These are phyloP conservation scores for Clusia tigrina DNA, from an alignment of 2,888 invertebrate species.

Conservation along the genomic window DNA sequence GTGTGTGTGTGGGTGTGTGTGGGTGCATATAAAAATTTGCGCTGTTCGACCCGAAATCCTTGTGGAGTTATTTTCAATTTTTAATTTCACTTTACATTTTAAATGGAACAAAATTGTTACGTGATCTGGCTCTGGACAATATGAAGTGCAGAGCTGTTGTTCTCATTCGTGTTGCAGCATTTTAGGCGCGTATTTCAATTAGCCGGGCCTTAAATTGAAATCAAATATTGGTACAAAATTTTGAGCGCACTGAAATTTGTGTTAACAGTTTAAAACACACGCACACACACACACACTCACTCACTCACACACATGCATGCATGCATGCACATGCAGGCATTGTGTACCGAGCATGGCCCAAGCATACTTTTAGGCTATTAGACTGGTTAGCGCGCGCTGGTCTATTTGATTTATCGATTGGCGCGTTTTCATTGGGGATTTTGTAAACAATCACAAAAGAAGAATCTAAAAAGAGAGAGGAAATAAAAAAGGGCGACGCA, in stretches of 20 bases:
- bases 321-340: conserved; percentile 7
- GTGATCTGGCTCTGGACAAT: conserved; percentile 51
- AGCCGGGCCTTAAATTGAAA: conserved; percentile 54
- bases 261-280: conserved; percentile 54
- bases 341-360: background rate
- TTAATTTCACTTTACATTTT: conserved; percentile 28
- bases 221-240: conserved; percentile 56
- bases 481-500: background rate
- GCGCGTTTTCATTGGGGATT: background rate
- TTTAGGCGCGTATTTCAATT: conserved; percentile 48
- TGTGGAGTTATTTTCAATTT: conserved; percentile 21
- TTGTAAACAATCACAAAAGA: background rate
- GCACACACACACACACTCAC: conserved; percentile 32
- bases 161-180: conserved; percentile 42
- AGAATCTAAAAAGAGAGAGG: background rate
- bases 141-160: conserved; percentile 24
- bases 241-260: conserved; percentile 43
- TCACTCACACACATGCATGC: conserved; percentile 12
- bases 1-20: too few relatives aligned
- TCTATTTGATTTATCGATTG: conserved; percentile 8
- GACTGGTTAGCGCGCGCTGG: background rate
- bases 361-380: background rate
- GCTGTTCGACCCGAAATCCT: too few relatives aligned
- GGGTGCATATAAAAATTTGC: too few relatives aligned
- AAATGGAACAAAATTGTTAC: conserved; percentile 29